Evolutionary conservation across 2,113 vertebrate species (phyloP).

Genomic region (Butastur rufipennis): DNA sequence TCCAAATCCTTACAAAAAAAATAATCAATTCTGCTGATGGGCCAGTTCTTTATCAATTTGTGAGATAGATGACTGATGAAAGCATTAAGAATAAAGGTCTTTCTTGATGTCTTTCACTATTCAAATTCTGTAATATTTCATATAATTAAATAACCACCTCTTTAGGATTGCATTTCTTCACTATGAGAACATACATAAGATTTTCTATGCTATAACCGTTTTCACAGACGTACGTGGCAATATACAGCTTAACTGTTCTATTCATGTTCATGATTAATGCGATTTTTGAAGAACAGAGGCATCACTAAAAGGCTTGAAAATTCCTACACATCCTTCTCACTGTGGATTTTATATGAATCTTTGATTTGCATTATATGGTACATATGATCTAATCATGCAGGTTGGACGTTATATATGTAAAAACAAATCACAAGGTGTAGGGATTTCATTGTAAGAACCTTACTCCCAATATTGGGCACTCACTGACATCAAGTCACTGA

Average conservation of each 20-base stretch:
- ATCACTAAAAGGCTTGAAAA: background rate
- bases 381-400: background rate
- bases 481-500: background rate
- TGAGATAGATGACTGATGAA: background rate
- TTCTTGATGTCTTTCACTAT: background rate
- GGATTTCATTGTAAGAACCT: background rate
- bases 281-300: background rate
- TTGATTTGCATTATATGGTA: background rate
- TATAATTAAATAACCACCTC: background rate
- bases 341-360: background rate
- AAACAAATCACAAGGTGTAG: background rate
- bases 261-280: background rate
- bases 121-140: background rate
- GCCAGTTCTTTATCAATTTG: background rate
- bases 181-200: background rate
- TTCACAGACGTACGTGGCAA: background rate
- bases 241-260: background rate
- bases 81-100: background rate
- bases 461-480: background rate
- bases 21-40: background rate
- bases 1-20: background rate
- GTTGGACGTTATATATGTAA: rapidly evolving
- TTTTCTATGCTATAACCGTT: background rate
- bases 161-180: background rate
- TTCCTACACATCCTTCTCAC: no score